Evolutionary conservation across 1,140 invertebrate genomes (phyloP), one percentile per base, ranked within the genome.

Genomic region (Danaus plexippus): DNA sequence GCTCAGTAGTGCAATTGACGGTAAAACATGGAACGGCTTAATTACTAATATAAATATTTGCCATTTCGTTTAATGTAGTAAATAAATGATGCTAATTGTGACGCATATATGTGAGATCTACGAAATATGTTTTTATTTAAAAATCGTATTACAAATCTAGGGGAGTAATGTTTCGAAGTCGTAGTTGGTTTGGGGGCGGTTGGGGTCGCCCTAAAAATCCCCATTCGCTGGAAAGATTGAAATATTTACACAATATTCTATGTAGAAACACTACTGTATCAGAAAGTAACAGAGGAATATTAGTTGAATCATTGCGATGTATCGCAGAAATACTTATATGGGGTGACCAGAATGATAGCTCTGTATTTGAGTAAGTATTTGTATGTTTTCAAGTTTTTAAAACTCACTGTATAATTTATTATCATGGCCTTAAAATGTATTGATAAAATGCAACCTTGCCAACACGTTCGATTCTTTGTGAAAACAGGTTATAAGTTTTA

Each of bases 281-380:
- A 11, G 98, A 99, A 71, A 93, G 93, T 67, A 99, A 99, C 80
- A 91, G 95, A 67, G 93, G 95, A 22, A 89, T 99, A 11, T 86
- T 99, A n/a, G 97, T 99, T 10, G 98, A 99, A 88, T 98, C 97
- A 0, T 87, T 99, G 50, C 89, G 97, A 65, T 98, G 96, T 43
- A 99, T 99, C 73, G 97, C 98, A 13, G 98, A 99, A 89, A 99
- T 99, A 78, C 89, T 99, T 9, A 99, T 99, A 79, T 99, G 98
- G 98, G 98, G 98, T 22, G 98, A 99, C 88, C 98, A 99, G 88
- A 99, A 99, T 92, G 98, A 99, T 85, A 97, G 96, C 62, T 95
- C 96, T 61, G 97, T 99, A 40, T 99, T 99, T 90, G 98, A 99
- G 98, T 99, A 91, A 93, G 94, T 91, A 53, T 52, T 67, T 51